Conservation (phyloP, 2,888 invertebrate species). For the Cremastobaeus sp. region DNA sequence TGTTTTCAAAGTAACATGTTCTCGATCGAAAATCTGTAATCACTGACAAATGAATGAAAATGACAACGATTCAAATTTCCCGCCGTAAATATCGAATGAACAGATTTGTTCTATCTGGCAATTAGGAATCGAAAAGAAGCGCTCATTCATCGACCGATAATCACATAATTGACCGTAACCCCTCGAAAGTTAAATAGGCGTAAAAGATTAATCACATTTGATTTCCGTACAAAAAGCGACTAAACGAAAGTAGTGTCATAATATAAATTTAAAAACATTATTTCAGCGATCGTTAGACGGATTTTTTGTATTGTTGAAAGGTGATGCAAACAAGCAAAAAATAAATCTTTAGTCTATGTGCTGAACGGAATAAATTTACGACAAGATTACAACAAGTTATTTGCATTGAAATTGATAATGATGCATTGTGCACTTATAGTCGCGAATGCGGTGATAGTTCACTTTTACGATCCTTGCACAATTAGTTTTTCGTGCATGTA, state of each 20-base stretch:
- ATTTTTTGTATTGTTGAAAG: conserved; percentile 16
- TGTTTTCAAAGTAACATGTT: too few species aligned
- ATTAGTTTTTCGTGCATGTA: conserved; percentile 29
- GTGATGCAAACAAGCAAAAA: conserved; percentile 34
- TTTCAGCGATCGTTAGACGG: background rate
- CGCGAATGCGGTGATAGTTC: conserved; percentile 23
- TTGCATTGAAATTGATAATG: conserved; percentile 43
- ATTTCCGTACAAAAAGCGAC: conserved; percentile 7
- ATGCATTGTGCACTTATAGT: conserved; percentile 27
- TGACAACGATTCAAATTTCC: too few species aligned
- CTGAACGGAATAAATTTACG: conserved; percentile 30
- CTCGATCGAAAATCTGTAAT: too few species aligned
- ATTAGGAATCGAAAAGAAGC: too few species aligned
- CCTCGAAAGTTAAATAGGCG: too few species aligned
- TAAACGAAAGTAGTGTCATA: conserved; percentile 18
- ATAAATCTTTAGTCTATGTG: conserved; percentile 12
- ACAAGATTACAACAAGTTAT: conserved; percentile 42
- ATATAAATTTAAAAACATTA: conserved; percentile 12
- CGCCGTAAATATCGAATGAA: too few species aligned
- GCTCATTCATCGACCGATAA: too few species aligned
- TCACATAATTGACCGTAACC: too few species aligned
- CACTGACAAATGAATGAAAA: too few species aligned
- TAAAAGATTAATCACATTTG: conserved; percentile 2
- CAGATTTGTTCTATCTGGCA: too few species aligned
- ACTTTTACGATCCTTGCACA: conserved; percentile 37